These are phyloP conservation scores for Hypselothyrea guttata DNA, from an alignment of 2,888 invertebrate species.

Conservation along the genomic window DNA sequence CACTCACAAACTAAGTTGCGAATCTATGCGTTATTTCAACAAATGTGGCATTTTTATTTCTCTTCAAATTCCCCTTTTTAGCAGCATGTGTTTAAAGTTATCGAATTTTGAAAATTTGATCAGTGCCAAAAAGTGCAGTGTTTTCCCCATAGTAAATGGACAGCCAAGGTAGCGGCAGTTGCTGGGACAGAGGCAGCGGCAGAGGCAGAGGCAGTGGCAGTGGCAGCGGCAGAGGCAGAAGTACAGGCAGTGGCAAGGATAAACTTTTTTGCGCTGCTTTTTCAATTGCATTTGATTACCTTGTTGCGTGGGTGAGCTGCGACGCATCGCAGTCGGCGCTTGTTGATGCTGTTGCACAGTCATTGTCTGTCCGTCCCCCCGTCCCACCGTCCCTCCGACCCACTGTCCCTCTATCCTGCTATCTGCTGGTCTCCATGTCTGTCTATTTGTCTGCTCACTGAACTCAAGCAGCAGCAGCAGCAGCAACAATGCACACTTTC, in stretches of 20 bases:
- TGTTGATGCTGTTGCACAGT: conserved; percentile 33
- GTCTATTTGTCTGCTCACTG: conserved; percentile 2
- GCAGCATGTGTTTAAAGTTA: no score
- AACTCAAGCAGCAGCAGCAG: conserved; percentile 13
- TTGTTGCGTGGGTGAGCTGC: conserved; percentile 60
- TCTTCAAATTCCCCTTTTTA: no score
- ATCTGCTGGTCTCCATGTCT: conserved; percentile 10
- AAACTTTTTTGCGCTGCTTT: conserved; percentile 67
- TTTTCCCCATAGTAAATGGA: background rate
- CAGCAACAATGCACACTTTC: conserved; percentile 24
- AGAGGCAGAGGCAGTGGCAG: background rate
- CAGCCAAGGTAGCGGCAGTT: background rate
- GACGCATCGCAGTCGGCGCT: conserved; percentile 29
- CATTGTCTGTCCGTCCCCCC: conserved; percentile 18
- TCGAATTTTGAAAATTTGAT: no score
- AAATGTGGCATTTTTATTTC: no score
- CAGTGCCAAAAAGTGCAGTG: no score
- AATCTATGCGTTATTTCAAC: no score
- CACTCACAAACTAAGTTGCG: no score
- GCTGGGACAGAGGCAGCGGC: background rate
- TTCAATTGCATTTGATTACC: conserved; percentile 77
- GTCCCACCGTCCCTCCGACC: conserved; percentile 1
- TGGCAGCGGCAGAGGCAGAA: background rate
- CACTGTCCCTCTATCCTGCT: background rate
- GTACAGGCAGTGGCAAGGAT: conserved; percentile 47